A percentile compares a stretch with the other conserved stretches of the same genome.
These are phyloP conservation scores for Daktulosphaira vitifoliae DNA, from an alignment of 1,140 invertebrate species.

Conservation along the genomic window DNA sequence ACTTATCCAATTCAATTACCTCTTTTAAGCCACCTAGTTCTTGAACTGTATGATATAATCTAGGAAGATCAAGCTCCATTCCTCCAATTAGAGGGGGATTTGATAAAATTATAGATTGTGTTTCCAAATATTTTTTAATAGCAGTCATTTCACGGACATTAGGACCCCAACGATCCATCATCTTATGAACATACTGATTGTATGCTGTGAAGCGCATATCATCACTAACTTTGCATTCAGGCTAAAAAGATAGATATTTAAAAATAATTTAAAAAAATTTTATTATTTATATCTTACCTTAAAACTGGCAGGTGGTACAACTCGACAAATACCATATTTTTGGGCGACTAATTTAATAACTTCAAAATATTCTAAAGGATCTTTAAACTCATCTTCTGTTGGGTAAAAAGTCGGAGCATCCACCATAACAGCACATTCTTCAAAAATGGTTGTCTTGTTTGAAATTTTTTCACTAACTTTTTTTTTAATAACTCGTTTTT, in stretches of 20 bases:
- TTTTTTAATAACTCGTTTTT: constrained; percentile 21
- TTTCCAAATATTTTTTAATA: constrained; percentile 72
- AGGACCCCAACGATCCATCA: constrained; percentile 81
- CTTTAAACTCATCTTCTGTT: constrained; percentile 75
- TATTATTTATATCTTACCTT: constrained; percentile 47
- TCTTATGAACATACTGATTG: constrained; percentile 85
- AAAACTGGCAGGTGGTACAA: constrained; percentile 78
- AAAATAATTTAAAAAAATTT: neutral
- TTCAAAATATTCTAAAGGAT: constrained; percentile 83
- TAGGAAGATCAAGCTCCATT: constrained; percentile 80
- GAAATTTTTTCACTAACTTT: neutral
- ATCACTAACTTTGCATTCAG: constrained; percentile 75
- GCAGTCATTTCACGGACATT: constrained; percentile 78
- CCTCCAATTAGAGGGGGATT: constrained; percentile 76
- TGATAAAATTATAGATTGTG: constrained; percentile 64
- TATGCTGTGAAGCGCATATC: constrained; percentile 81
- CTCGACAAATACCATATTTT: constrained; percentile 77
- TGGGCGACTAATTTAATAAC: constrained; percentile 69
- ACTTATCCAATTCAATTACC: constrained; percentile 84
- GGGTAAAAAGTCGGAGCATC: constrained; percentile 78
- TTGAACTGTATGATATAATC: constrained; percentile 77
- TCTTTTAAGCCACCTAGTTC: constrained; percentile 76
- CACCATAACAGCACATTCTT: constrained; percentile 53
- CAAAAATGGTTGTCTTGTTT: constrained; percentile 29
- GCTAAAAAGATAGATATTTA: constrained; percentile 45